Percentiles rank a stretch among this genome's conserved stretches.
Evolutionary conservation across 2,888 invertebrate genomes (phyloP).

Genomic region (Argyresthia goedartella): DNA sequence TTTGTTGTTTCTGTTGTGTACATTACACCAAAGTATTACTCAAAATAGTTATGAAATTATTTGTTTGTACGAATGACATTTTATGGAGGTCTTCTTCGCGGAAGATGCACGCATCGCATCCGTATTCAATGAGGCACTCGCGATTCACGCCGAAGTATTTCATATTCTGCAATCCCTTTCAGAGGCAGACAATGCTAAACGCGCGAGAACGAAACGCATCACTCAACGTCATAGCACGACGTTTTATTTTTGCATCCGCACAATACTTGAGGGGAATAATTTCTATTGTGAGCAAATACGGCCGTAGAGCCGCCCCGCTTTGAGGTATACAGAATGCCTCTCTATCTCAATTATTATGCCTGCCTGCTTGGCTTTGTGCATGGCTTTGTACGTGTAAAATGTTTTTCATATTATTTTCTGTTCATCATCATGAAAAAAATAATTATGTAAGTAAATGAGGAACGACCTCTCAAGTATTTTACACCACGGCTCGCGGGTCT

Average conservation of each 20-base stretch:
- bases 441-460: too few species aligned
- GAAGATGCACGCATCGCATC: background rate
- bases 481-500: too few species aligned
- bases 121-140: constrained; percentile 52
- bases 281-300: constrained; percentile 49
- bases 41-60: too few species aligned
- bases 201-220: constrained; percentile 41
- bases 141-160: constrained; percentile 57
- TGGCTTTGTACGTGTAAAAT: too few species aligned
- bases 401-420: too few species aligned
- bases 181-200: constrained; percentile 52
- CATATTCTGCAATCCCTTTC: constrained; percentile 65
- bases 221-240: constrained; percentile 61
- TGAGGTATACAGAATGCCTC: constrained; percentile 23
- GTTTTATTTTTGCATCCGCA: constrained; percentile 57
- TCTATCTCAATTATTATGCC: background rate
- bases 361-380: background rate
- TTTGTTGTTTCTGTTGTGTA: too few species aligned
- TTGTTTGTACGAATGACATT: too few species aligned
- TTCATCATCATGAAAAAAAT: too few species aligned
- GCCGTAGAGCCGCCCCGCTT: constrained; percentile 34
- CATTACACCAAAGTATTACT: too few species aligned
- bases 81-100: too few species aligned
- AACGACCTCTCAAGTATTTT: too few species aligned
- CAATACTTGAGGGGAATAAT: constrained; percentile 57